A percentile compares a stretch with the other conserved stretches of the same genome.
Conservation (phyloP, 2,113 vertebrate species). For the Nesoenas mayeri region DNA sequence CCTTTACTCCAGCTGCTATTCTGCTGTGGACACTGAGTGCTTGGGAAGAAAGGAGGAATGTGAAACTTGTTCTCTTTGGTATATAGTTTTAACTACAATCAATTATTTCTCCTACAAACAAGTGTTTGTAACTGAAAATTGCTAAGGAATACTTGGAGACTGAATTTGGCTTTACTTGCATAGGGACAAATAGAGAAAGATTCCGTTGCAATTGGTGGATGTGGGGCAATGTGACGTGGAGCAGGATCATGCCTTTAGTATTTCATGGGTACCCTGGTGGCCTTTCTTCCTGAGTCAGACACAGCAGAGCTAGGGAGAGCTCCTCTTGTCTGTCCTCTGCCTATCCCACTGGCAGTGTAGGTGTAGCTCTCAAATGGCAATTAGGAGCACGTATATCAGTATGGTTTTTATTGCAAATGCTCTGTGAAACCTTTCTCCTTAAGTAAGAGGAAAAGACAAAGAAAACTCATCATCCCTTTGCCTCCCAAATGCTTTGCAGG, state of each 20-base stretch:
- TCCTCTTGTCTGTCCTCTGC: not conserved
- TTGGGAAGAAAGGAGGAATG: not conserved
- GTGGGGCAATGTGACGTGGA: not conserved
- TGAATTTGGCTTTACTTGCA: not conserved
- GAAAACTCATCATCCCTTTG: fast-evolving
- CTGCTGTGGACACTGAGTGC: not conserved
- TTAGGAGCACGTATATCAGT: not conserved
- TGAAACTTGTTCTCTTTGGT: not conserved
- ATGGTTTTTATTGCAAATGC: not conserved
- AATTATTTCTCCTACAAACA: not conserved
- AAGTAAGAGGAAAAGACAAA: not conserved
- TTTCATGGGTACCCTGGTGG: not conserved
- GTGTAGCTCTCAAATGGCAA: not conserved
- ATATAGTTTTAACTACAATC: not conserved
- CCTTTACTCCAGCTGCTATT: conserved; percentile 22
- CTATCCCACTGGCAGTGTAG: fast-evolving
- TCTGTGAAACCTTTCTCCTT: not conserved
- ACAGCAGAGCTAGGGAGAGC: not conserved
- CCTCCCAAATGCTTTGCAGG: not conserved
- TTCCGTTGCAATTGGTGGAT: not conserved
- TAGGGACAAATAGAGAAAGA: not conserved
- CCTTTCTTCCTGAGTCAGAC: not conserved
- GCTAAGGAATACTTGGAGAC: not conserved
- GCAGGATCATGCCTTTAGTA: not conserved
- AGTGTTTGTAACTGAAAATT: not conserved